Evolutionary conservation across 2,113 vertebrate genomes (phyloP).

Genomic region (Clarias macrocephalus): DNA sequence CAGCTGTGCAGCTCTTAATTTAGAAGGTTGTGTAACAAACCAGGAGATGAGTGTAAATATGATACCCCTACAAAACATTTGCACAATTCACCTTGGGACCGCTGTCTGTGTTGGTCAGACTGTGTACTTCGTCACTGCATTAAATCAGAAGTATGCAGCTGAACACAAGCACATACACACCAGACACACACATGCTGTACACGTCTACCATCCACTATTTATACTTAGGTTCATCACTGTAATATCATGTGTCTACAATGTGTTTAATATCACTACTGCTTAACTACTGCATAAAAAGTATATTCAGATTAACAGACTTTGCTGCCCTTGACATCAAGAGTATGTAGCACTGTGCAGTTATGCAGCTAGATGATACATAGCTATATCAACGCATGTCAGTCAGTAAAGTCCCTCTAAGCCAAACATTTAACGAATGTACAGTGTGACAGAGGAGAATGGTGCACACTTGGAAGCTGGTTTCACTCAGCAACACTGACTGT

Average conservation of each 20-base stretch:
- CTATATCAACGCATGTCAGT: slow-evolving; percentile 60
- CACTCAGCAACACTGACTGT: slow-evolving; percentile 31
- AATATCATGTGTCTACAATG: too few species aligned
- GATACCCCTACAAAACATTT: slow-evolving; percentile 71
- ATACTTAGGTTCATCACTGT: not conserved
- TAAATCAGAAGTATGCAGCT: not conserved
- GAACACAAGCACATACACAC: not conserved
- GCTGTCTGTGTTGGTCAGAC: slow-evolving; percentile 9
- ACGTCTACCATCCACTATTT: not conserved
- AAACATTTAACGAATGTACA: slow-evolving; percentile 38
- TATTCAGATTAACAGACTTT: not conserved
- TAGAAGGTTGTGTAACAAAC: slow-evolving; percentile 66
- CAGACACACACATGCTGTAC: not conserved
- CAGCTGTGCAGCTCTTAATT: slow-evolving; percentile 62
- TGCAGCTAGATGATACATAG: slow-evolving; percentile 58
- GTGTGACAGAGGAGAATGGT: slow-evolving; percentile 32
- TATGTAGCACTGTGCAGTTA: slow-evolving; percentile 54
- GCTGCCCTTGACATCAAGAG: slow-evolving; percentile 5
- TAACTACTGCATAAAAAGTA: not conserved
- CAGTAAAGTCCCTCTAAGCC: slow-evolving; percentile 47
- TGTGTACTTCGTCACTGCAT: slow-evolving; percentile 4
- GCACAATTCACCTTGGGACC: slow-evolving; percentile 40
- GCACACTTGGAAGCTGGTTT: slow-evolving; percentile 35
- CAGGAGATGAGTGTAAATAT: slow-evolving; percentile 62
- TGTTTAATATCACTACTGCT: not conserved